Evolutionary conservation across 2,888 invertebrate species (phyloP), one percentile per base, ranked within the genome.

Genomic region (Trachelus tabidus): DNA sequence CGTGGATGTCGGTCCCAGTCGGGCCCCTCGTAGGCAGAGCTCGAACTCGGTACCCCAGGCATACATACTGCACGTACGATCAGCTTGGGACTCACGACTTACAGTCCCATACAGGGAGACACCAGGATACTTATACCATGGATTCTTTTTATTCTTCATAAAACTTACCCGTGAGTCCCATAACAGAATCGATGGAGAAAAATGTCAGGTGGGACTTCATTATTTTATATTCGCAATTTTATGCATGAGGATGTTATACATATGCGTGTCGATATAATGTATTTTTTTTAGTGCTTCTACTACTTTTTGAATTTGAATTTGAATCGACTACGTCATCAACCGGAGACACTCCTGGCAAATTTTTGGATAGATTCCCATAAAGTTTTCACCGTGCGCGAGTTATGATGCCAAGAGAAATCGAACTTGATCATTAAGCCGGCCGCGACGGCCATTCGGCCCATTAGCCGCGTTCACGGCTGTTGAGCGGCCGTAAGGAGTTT

Each of bases 351-450:
- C 56, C 56, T 56, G 56, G 23, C 34, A 80, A 77, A 78, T 80
- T 83, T 83, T 83, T 83, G 82, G 81, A 83, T 81, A 81, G 81
- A 81, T 79, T 77, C 79, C 81, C 80, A 79, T 81, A 81, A 76
- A 83, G 79, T 84, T 84, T 85, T 84, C 83, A 82, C 83, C 81
- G 81, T 82, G 83, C 81, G 83, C 83, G 81, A 82, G 85, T 86
- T 83, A 85, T 85, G 85, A 86, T 87, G 89, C 88, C 89, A 89
- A 89, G 89, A 89, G 89, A 89, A 89, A 89, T 89, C 89, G 89
- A 89, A 89, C 86, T 89, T 89, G 89, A 89, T 89, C 89, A 88
- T 88, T 89, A 89, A 89, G 87, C 87, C 85, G 86, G 87, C 85
- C 88, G 89, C 88, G 89, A 87, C 88, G 87, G 86, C 85, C 84